These are phyloP conservation scores for Corythoichthys intestinalis DNA, from an alignment of 2,113 vertebrate species.

Conservation along the genomic window DNA sequence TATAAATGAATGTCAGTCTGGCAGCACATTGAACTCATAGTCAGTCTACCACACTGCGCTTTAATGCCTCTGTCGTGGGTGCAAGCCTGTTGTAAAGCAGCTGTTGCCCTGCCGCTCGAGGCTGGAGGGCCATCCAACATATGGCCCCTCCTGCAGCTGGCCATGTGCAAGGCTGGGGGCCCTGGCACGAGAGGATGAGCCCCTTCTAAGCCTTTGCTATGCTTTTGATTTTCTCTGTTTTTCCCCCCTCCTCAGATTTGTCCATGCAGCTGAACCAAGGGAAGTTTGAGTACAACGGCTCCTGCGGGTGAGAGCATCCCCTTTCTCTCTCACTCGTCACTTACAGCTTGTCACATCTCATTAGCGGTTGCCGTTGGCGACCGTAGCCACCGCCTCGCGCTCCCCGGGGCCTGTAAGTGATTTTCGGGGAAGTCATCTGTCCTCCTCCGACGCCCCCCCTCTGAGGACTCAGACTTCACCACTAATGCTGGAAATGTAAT, in stretches of 20 bases:
- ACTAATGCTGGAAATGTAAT: constrained; percentile 54
- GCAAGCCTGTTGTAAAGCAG: constrained; percentile 52
- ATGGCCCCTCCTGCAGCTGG: constrained; percentile 49
- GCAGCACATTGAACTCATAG: too few relatives aligned
- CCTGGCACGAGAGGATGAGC: constrained; percentile 11
- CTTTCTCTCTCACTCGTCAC: constrained; percentile 44
- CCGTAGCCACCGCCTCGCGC: constrained; percentile 42
- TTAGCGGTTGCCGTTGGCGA: constrained; percentile 64
- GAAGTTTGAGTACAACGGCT: constrained; percentile 98
- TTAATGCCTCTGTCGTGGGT: constrained; percentile 1
- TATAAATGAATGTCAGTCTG: not conserved
- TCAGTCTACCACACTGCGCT: not conserved
- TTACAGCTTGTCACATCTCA: constrained; percentile 70
- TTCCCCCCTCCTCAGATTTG: constrained; percentile 79
- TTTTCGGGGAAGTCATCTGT: constrained; percentile 50
- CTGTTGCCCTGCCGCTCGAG: constrained; percentile 53
- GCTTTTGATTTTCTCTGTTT: constrained; percentile 1
- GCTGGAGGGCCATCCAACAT: constrained; percentile 37
- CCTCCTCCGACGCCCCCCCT: constrained; percentile 25
- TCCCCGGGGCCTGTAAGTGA: constrained; percentile 51
- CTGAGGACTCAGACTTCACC: constrained; percentile 41
- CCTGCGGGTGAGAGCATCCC: constrained; percentile 84
- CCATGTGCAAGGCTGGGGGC: constrained; percentile 40
- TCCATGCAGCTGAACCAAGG: constrained; percentile 99
- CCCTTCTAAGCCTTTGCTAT: not conserved